Evolutionary conservation across 92 coral and sea anemone genomes (phyloP).

Genomic region (Paramuricea clavata): DNA sequence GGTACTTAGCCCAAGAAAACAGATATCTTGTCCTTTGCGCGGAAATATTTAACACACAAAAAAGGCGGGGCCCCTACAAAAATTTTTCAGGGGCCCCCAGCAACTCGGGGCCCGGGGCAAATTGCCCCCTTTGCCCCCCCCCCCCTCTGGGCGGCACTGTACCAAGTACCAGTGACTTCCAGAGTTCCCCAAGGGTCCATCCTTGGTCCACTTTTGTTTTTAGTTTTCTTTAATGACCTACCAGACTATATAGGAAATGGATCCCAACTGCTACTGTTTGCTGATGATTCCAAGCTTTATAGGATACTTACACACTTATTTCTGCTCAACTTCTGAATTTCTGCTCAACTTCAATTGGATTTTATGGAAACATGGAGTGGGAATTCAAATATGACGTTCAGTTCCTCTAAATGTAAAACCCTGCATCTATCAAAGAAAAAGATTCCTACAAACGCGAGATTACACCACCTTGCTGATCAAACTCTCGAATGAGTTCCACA

Average conservation of each 20-base stretch:
- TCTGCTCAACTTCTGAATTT: background rate
- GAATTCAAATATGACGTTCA: constrained; percentile 28
- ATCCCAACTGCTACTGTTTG: constrained; percentile 45
- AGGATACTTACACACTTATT: background rate
- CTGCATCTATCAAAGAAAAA: constrained; percentile 23
- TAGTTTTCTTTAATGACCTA: constrained; percentile 41
- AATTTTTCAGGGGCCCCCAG: too few species aligned
- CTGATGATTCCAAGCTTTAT: constrained; percentile 54
- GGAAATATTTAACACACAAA: too few species aligned
- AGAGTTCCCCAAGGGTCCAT: too few species aligned
- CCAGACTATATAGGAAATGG: constrained; percentile 33
- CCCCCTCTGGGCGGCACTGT: too few species aligned
- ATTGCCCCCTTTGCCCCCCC: too few species aligned
- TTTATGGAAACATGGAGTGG: constrained; percentile 11
- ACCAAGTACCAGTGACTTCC: too few species aligned
- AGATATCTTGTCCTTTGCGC: too few species aligned
- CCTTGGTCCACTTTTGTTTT: too few species aligned
- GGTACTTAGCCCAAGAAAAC: too few species aligned
- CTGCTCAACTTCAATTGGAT: constrained; percentile 8
- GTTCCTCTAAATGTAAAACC: constrained; percentile 26
- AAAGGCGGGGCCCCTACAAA: too few species aligned
- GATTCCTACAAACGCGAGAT: constrained; percentile 7
- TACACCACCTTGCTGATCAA: background rate
- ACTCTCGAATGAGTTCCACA: constrained; percentile 11
- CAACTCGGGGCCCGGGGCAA: too few species aligned